These are phyloP conservation scores for Ganaspis sp. DNA, from an alignment of 1,140 invertebrate genomes.

Conservation along the genomic window DNA sequence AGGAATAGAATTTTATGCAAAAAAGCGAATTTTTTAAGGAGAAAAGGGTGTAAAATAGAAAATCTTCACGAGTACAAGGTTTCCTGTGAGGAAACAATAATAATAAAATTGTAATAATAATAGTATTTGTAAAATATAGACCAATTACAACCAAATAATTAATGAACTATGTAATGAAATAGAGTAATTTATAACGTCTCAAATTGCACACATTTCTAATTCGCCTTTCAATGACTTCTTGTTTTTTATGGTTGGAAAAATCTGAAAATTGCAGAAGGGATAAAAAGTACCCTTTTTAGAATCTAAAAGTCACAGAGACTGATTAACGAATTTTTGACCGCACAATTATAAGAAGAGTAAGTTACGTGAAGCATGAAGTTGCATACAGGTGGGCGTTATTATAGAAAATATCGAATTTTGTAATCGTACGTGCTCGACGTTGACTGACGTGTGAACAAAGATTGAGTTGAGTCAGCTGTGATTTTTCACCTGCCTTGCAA, in stretches of 20 bases:
- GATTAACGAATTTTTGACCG: slow-evolving; percentile 42
- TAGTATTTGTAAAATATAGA: no score
- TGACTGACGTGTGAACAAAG: slow-evolving; percentile 50
- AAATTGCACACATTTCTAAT: no score
- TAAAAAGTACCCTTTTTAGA: neutral
- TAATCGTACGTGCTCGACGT: slow-evolving; percentile 53
- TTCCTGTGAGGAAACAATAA: no score
- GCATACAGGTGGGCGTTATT: slow-evolving; percentile 48
- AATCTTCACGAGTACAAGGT: no score
- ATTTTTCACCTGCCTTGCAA: slow-evolving; percentile 56
- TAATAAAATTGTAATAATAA: no score
- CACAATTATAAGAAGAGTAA: slow-evolving; percentile 42
- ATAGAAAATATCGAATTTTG: slow-evolving; percentile 49
- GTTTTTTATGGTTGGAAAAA: slow-evolving; percentile 21
- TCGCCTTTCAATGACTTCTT: slow-evolving; percentile 41
- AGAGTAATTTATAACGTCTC: no score
- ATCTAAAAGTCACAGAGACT: slow-evolving; percentile 26
- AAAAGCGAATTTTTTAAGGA: no score
- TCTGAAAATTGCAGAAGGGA: neutral
- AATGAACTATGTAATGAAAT: no score
- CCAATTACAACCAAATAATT: no score
- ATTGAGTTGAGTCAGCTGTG: slow-evolving; percentile 64
- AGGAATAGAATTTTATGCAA: no score
- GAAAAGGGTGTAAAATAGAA: no score
- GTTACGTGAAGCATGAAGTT: slow-evolving; percentile 54